Evolutionary conservation across 2,888 invertebrate species (phyloP).

Genomic region (Xylota sylvarum): DNA sequence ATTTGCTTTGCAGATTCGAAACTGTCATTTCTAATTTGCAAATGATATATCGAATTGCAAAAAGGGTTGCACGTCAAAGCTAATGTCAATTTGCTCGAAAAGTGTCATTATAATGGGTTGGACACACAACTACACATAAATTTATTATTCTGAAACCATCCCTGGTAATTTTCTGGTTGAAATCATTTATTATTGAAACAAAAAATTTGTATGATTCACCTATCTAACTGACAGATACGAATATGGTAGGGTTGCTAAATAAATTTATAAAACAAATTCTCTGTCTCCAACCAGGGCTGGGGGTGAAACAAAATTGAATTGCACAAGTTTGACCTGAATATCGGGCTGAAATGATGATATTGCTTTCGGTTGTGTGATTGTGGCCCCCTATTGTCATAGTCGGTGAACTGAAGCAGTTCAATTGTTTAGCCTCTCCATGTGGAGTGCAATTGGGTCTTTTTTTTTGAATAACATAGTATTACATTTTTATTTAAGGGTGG

Average conservation of each 20-base stretch:
- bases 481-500: conserved; percentile 39
- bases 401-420: conserved; percentile 22
- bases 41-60: conserved; percentile 6
- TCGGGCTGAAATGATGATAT: conserved; percentile 50
- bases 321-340: conserved; percentile 67
- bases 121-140: not conserved
- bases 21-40: not conserved
- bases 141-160: not conserved
- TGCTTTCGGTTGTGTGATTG: conserved; percentile 26
- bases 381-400: not conserved
- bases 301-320: conserved; percentile 32
- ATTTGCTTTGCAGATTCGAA: conserved; percentile 41
- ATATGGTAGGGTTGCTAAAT: not conserved
- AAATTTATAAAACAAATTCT: not conserved
- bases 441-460: conserved; percentile 7
- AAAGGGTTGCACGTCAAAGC: not conserved
- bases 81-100: not conserved
- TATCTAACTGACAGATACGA: conserved; percentile 3
- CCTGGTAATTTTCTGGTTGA: not conserved
- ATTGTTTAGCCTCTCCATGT: conserved; percentile 26
- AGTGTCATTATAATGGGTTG: not conserved
- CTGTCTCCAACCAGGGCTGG: not conserved
- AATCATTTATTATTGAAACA: conserved; percentile 24
- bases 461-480: conserved; percentile 15
- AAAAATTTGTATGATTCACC: not conserved